Evolutionary conservation across 2,797 vertebrate species (phyloP).

Genomic region (Spondyliosoma cantharus): DNA sequence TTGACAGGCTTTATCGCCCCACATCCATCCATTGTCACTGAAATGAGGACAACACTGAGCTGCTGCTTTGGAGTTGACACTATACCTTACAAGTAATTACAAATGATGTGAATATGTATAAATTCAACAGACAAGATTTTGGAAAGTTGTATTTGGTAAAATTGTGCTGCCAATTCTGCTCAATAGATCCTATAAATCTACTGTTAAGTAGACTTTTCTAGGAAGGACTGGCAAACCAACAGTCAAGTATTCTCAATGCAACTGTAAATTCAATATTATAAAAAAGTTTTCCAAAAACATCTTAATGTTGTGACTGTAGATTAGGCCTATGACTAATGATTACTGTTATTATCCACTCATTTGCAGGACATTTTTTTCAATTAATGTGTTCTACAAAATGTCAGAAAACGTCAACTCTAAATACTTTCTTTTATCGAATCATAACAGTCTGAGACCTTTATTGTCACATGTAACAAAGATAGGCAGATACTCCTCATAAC

Average conservation of each 20-base stretch:
- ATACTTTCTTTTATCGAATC: neutral
- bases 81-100: neutral
- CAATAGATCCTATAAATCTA: slow-evolving; percentile 24
- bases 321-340: neutral
- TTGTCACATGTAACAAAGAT: neutral
- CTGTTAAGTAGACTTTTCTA: slow-evolving; percentile 4
- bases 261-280: neutral
- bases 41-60: slow-evolving; percentile 5
- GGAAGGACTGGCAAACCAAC: slow-evolving; percentile 5
- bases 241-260: neutral
- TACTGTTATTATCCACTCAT: neutral
- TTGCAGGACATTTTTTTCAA: neutral
- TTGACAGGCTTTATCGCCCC: neutral
- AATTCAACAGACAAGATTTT: neutral
- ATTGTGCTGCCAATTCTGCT: slow-evolving; percentile 2
- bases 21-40: neutral
- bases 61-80: neutral
- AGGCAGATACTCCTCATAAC: neutral
- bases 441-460: neutral
- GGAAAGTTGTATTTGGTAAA: neutral
- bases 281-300: neutral
- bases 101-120: neutral
- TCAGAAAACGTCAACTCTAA: neutral
- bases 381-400: neutral
- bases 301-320: neutral